These are phyloP conservation scores for Sebastes nivosus DNA, from an alignment of 2,797 vertebrate genomes.

Conservation along the genomic window DNA sequence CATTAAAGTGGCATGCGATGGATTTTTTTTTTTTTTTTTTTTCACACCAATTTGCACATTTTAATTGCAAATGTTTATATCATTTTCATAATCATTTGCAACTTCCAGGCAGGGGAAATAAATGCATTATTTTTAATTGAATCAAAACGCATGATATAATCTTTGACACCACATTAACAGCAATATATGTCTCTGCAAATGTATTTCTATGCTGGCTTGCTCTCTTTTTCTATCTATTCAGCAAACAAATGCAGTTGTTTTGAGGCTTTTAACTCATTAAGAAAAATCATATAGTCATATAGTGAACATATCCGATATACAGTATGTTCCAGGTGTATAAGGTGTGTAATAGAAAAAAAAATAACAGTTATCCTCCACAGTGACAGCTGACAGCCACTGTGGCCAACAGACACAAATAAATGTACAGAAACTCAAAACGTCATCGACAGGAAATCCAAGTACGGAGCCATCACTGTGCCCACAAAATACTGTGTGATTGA, in stretches of 20 bases:
- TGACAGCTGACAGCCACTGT: slow-evolving; percentile 1
- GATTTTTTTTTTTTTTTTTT: neutral
- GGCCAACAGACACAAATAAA: neutral
- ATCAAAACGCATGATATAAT: neutral
- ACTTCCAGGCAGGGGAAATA: slow-evolving; percentile 12
- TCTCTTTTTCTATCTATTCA: neutral
- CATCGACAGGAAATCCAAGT: too few relatives aligned
- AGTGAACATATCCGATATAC: neutral
- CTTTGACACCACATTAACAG: slow-evolving; percentile 4
- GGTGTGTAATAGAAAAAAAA: neutral
- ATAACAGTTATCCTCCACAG: neutral
- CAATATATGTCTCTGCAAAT: neutral
- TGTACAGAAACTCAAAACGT: neutral
- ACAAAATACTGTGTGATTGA: slow-evolving; percentile 33
- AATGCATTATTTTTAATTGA: slow-evolving; percentile 29
- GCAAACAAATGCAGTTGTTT: neutral
- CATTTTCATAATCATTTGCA: slow-evolving; percentile 34
- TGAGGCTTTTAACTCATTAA: neutral
- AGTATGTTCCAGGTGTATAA: neutral
- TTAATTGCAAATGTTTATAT: slow-evolving; percentile 62
- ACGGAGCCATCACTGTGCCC: slow-evolving; percentile 28
- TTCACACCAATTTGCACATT: slow-evolving; percentile 47
- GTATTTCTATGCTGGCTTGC: rapidly evolving
- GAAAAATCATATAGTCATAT: neutral
- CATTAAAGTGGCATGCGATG: slow-evolving; percentile 21